Evolutionary conservation across 23 tunicate genomes (phyloP).

Genomic region (Ascidia mentula): DNA sequence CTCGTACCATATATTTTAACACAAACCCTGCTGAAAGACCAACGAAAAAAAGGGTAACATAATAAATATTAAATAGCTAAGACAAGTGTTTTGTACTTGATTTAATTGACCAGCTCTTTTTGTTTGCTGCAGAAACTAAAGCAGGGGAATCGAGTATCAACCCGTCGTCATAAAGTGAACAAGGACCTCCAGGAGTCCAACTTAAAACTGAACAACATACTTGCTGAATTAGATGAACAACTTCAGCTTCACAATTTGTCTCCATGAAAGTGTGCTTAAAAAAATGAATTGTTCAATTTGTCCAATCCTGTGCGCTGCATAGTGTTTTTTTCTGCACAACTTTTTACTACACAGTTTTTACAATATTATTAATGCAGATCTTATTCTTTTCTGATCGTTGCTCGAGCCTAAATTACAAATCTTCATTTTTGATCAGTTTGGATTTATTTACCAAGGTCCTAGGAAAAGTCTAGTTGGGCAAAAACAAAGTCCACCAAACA

Average conservation of each 20-base stretch:
- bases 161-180: constrained; percentile 16
- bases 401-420: no score
- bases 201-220: constrained; percentile 17
- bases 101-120: background rate
- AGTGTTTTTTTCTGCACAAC: no score
- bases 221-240: constrained; percentile 34
- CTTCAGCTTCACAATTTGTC: constrained; percentile 22
- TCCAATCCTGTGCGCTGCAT: no score
- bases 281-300: no score
- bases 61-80: background rate
- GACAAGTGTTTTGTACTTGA: background rate
- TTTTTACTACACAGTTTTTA: no score
- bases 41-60: constrained; percentile 36
- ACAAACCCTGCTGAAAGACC: constrained; percentile 56
- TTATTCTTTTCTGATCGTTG: no score
- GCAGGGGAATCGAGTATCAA: constrained; percentile 23
- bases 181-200: constrained; percentile 17
- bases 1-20: constrained; percentile 33
- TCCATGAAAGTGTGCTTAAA: constrained; percentile 15
- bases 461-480: no score
- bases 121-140: constrained; percentile 4
- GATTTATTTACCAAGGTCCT: no score
- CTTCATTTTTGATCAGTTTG: no score
- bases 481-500: no score
- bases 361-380: no score